Evolutionary conservation across 2,113 vertebrate species (phyloP).

Genomic region (Halcyon malimbica): DNA sequence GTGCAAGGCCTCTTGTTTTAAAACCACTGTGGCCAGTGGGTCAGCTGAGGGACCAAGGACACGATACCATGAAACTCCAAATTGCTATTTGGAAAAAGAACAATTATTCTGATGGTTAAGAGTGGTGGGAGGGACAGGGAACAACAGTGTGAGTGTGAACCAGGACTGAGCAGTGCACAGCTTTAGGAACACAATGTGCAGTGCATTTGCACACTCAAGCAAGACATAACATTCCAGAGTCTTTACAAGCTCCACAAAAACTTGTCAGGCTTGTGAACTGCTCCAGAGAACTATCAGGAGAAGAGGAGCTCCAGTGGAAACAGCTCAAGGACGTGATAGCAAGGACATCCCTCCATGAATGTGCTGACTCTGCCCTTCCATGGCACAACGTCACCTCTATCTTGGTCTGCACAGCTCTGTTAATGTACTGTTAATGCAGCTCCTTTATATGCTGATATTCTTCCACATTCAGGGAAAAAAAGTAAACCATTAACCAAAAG

Average conservation of each 20-base stretch:
- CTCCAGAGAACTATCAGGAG: background rate
- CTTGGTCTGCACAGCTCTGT: background rate
- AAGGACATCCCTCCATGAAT: background rate
- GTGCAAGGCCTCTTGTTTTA: background rate
- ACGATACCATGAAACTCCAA: rapidly evolving
- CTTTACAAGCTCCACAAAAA: background rate
- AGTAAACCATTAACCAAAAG: background rate
- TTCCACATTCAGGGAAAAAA: background rate
- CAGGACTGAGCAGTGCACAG: background rate
- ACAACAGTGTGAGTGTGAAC: background rate
- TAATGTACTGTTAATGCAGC: background rate
- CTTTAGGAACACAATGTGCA: rapidly evolving
- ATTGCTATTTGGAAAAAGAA: background rate
- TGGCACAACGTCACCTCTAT: background rate
- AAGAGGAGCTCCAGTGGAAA: background rate
- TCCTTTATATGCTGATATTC: background rate
- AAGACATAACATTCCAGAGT: background rate
- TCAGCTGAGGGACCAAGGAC: background rate
- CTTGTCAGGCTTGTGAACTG: background rate
- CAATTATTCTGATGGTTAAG: background rate
- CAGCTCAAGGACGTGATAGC: background rate
- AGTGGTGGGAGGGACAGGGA: background rate
- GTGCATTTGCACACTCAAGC: background rate
- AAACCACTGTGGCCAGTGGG: background rate
- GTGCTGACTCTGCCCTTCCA: background rate